Evolutionary conservation across 2,888 invertebrate genomes (phyloP).

Genomic region (Trissoscelio sp.): DNA sequence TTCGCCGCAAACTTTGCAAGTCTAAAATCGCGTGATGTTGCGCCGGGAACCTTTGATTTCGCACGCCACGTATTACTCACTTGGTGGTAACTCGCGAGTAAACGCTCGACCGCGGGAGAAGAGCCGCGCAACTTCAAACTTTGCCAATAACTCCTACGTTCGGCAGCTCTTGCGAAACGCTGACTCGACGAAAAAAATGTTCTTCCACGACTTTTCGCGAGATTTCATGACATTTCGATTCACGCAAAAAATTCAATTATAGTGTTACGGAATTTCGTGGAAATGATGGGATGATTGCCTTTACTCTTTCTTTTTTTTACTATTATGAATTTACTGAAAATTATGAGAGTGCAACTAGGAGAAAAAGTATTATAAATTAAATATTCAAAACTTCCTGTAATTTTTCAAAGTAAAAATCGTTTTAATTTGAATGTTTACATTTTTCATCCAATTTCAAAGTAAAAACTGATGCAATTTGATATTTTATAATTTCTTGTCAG

Average conservation of each 20-base stretch:
- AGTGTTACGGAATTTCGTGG: constrained; percentile 18
- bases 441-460: no score
- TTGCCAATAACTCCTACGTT: constrained; percentile 34
- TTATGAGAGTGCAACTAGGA: no score
- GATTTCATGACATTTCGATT: constrained; percentile 46
- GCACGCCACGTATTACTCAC: constrained; percentile 20
- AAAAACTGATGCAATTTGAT: no score
- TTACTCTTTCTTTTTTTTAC: no score
- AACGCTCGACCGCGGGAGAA: constrained; percentile 21
- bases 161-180: constrained; percentile 24
- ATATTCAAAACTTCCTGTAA: no score
- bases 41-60: constrained; percentile 40
- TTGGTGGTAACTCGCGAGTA: constrained; percentile 21
- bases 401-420: no score
- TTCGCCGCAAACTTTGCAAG: constrained; percentile 48
- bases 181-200: neutral
- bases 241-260: constrained; percentile 32
- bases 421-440: no score
- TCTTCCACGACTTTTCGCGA: constrained; percentile 15
- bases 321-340: no score
- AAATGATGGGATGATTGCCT: no score
- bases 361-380: no score
- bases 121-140: constrained; percentile 42
- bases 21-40: constrained; percentile 54
- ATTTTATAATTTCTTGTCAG: no score